Conservation (phyloP, 2,113 vertebrate species). For the Aptenodytes forsteri region DNA sequence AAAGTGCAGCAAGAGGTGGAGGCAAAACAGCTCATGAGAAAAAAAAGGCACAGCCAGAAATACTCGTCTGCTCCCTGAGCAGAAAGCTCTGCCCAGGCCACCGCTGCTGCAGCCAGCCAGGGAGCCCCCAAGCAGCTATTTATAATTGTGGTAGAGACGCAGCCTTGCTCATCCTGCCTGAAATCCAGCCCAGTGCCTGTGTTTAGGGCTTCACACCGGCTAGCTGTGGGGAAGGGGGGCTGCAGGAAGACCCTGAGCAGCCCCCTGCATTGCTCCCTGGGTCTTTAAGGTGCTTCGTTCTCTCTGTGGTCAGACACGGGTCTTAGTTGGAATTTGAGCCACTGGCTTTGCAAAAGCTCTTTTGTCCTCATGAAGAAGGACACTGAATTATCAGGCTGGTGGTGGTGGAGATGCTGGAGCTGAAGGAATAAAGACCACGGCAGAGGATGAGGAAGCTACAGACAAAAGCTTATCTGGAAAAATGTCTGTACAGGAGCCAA, state of each 20-base stretch:
- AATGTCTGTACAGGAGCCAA: background rate
- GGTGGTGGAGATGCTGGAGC: background rate
- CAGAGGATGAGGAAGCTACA: background rate
- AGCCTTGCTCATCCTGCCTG: background rate
- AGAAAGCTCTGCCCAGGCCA: background rate
- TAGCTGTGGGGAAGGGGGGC: background rate
- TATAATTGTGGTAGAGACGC: background rate
- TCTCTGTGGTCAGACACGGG: fast-evolving
- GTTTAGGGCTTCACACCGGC: background rate
- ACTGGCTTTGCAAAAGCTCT: background rate
- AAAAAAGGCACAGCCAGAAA: background rate
- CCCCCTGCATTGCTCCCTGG: fast-evolving
- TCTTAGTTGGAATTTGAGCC: background rate
- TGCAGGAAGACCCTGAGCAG: background rate
- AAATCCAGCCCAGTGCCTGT: background rate
- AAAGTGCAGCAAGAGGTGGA: background rate
- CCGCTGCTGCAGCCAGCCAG: fast-evolving
- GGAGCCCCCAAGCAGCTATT: background rate
- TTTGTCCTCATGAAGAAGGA: background rate
- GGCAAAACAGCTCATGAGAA: background rate
- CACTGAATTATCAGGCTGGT: background rate
- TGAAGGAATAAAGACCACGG: background rate
- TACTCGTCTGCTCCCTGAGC: background rate
- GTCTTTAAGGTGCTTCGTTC: background rate
- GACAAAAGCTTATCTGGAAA: background rate